Evolutionary conservation across 2,113 vertebrate genomes (phyloP).

Genomic region (Ptyas mucosa): DNA sequence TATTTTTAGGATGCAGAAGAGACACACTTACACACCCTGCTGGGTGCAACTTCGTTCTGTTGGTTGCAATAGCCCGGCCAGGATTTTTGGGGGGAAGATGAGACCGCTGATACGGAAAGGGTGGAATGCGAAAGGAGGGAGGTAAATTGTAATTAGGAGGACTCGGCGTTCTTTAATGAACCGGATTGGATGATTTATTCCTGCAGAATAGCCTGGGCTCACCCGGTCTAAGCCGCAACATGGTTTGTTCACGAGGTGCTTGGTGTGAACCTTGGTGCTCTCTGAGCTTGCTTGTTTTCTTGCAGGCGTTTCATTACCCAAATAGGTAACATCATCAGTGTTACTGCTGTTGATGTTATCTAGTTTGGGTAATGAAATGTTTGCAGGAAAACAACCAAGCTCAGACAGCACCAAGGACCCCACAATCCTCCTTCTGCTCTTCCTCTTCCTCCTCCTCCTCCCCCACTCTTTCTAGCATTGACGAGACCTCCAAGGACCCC

Average conservation of each 20-base stretch:
- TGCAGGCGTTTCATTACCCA: too few species aligned
- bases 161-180: not conserved
- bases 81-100: constrained; percentile 38
- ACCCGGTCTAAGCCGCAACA: not conserved
- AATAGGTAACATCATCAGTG: too few species aligned
- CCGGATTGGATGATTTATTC: not conserved
- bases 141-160: constrained; percentile 19
- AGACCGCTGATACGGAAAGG: constrained; percentile 12
- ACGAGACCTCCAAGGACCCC: too few species aligned
- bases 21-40: not conserved
- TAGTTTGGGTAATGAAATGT: too few species aligned
- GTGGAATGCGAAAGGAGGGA: not conserved
- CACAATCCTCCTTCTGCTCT: too few species aligned
- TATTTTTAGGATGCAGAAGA: constrained; percentile 53
- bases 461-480: too few species aligned
- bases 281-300: too few species aligned
- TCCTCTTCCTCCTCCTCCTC: too few species aligned
- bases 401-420: too few species aligned
- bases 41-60: constrained; percentile 40
- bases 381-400: too few species aligned
- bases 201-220: not conserved
- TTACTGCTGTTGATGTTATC: too few species aligned
- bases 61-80: constrained; percentile 28
- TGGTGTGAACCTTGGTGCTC: too few species aligned
- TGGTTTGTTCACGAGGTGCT: not conserved